A percentile compares a stretch with the other conserved stretches of the same genome.
These are phyloP conservation scores for Cantharis lateralis DNA, from an alignment of 2,888 invertebrate species.

Conservation along the genomic window DNA sequence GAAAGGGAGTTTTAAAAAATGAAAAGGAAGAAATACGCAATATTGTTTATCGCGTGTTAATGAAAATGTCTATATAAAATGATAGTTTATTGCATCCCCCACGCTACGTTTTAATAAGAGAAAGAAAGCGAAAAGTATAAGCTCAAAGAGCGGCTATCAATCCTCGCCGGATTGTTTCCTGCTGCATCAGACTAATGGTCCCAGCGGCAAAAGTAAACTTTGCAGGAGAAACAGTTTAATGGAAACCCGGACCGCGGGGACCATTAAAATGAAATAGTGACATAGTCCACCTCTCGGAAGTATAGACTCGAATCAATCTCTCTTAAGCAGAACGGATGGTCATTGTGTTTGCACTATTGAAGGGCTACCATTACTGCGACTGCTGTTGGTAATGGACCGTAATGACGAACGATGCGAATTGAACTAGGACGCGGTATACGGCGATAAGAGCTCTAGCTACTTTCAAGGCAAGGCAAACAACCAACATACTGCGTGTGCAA, in stretches of 20 bases:
- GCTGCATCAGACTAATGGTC: constrained; percentile 59
- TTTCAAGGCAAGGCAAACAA: constrained; percentile 23
- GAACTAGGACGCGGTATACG: constrained; percentile 21
- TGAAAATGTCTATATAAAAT: neutral
- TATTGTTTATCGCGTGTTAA: neutral
- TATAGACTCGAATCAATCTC: constrained; percentile 49
- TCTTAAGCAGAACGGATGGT: constrained; percentile 53
- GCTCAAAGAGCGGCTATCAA: constrained; percentile 52
- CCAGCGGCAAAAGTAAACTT: constrained; percentile 58
- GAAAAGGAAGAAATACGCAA: neutral
- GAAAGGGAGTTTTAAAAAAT: too few relatives aligned
- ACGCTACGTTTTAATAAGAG: neutral
- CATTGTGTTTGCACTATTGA: constrained; percentile 41
- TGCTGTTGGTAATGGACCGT: constrained; percentile 50
- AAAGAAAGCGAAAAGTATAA: constrained; percentile 2
- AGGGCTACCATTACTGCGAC: constrained; percentile 45
- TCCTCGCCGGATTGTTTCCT: constrained; percentile 59
- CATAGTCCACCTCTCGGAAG: constrained; percentile 44
- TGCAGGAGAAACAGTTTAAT: constrained; percentile 61
- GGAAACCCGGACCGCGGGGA: constrained; percentile 62
- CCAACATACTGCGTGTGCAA: constrained; percentile 28
- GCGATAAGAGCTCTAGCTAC: constrained; percentile 12
- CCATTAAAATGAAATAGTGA: constrained; percentile 64
- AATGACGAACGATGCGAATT: constrained; percentile 41
- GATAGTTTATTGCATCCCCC: neutral